Percentiles rank a stretch among this genome's conserved stretches.
phyloP scores from a whole-genome alignment of 1,140 invertebrate genomes.

The Lordiphosa mommai region DNA sequence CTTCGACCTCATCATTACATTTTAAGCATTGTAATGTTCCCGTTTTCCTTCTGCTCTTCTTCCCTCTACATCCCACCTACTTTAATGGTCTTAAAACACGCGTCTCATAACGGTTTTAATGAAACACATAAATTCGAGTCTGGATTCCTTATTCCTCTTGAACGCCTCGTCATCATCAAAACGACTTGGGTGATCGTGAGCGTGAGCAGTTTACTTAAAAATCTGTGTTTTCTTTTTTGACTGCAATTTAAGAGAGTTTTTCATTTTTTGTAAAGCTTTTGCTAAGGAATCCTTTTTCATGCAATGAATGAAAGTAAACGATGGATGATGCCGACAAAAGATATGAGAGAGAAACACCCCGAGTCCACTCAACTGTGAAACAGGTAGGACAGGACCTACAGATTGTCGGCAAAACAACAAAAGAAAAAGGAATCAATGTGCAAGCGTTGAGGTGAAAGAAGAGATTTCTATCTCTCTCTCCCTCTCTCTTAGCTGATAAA shows the following conservation, averaged over 20 bases:
- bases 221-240: slow-evolving; percentile 31
- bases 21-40: slow-evolving; percentile 38
- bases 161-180: slow-evolving; percentile 26
- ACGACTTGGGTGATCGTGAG: slow-evolving; percentile 62
- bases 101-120: slow-evolving; percentile 70
- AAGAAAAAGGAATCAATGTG: slow-evolving; percentile 18
- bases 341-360: slow-evolving; percentile 44
- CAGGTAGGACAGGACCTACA: slow-evolving; percentile 46
- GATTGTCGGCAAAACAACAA: slow-evolving; percentile 68
- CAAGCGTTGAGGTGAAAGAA: slow-evolving; percentile 50
- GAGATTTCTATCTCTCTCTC: slow-evolving; percentile 35
- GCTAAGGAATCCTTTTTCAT: slow-evolving; percentile 30
- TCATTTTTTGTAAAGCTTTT: slow-evolving; percentile 1
- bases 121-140: slow-evolving; percentile 70
- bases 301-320: slow-evolving; percentile 68
- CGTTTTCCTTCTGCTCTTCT: neutral
- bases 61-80: slow-evolving; percentile 7
- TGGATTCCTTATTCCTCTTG: slow-evolving; percentile 27
- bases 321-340: slow-evolving; percentile 61
- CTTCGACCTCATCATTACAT: slow-evolving; percentile 53
- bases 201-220: slow-evolving; percentile 59
- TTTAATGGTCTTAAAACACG: slow-evolving; percentile 64
- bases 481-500: slow-evolving; percentile 61
- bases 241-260: slow-evolving; percentile 28
- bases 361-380: slow-evolving; percentile 71